Base-by-base conservation (phyloP, 2,888 invertebrate genomes). In the Meandrusa payeni region DNA sequence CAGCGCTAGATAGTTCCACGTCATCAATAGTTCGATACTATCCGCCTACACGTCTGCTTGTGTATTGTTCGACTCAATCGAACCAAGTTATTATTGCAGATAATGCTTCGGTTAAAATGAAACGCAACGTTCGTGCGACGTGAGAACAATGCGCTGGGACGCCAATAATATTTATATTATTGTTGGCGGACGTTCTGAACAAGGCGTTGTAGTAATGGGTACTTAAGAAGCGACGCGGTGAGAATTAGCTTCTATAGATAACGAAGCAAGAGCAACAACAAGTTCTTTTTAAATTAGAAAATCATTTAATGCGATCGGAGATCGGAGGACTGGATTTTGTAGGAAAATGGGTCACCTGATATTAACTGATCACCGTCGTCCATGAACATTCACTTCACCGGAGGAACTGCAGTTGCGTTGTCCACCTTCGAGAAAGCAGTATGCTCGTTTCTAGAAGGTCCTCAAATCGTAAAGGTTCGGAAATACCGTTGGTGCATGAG, bases 1-100 rank as follows among this genome's bases (percentile, higher is more conserved):
- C 69, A 58, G 32, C 74, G 70, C 68, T 51, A 45, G 50, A 51
- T 5, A 47, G 13, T 52, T 68, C 50, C 38, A 41, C 47, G 37
- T 51, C 55, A 61, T 61, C 57, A 59, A 57, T 59, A 64, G 60
- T 51, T 59, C 51, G 75, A 76, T 76, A 64, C 58, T 64, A 70
- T 61, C 73, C 65, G 50, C 81, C 82, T 72, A 81, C 80, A 64
- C 70, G 66, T 65, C 64, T 62, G 59, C 59, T 55, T 55, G 55
- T 56, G 73, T 76, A 82, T 82, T 82, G 81, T 82, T 78, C 69
- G 43, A 64, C 60, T 73, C 76, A 75, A 80, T 79, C 72, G 67
- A 66, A 62, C 63, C 58, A 59, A 81, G 73, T 81, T 81, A 80
- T 81, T 79, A 81, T 78, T 79, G 68, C 67, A 76, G 81, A 81